Percentiles rank a stretch among this genome's conserved stretches.
Conservation (phyloP, 2,797 vertebrate genomes). For the Galagoides demidoff region DNA sequence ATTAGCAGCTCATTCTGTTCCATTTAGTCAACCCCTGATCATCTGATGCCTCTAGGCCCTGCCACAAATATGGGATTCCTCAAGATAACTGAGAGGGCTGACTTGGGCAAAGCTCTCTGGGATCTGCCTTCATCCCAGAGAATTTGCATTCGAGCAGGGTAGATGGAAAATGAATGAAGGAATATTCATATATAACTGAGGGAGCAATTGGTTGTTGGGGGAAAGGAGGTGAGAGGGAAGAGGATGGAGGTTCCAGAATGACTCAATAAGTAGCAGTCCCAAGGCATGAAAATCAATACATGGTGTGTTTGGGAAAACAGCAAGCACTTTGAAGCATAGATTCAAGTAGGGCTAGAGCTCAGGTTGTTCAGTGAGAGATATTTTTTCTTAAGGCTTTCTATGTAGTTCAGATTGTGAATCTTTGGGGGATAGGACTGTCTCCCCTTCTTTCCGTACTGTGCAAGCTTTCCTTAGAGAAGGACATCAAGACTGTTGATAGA, state of each 20-base stretch:
- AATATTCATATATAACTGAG: neutral
- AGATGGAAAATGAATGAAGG: neutral
- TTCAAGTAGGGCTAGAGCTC: neutral
- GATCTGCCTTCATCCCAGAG: neutral
- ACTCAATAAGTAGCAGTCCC: neutral
- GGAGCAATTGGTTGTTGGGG: neutral
- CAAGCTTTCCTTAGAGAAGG: neutral
- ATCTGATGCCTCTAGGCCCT: neutral
- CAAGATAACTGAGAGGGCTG: neutral
- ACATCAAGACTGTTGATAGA: neutral
- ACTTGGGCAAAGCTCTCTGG: neutral
- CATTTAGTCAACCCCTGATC: neutral
- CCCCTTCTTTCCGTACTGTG: neutral
- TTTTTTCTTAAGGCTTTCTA: neutral
- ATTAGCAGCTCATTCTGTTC: neutral
- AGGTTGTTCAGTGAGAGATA: neutral
- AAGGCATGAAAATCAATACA: neutral
- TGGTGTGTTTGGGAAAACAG: neutral
- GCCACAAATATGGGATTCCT: neutral
- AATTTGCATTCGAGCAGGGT: neutral
- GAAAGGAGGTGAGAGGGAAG: neutral
- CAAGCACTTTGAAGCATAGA: neutral
- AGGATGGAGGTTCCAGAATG: neutral
- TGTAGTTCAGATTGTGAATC: neutral
- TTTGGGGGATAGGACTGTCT: neutral